phyloP scores from a whole-genome alignment of 2,797 vertebrate species.

The Sebastes cheni region DNA sequence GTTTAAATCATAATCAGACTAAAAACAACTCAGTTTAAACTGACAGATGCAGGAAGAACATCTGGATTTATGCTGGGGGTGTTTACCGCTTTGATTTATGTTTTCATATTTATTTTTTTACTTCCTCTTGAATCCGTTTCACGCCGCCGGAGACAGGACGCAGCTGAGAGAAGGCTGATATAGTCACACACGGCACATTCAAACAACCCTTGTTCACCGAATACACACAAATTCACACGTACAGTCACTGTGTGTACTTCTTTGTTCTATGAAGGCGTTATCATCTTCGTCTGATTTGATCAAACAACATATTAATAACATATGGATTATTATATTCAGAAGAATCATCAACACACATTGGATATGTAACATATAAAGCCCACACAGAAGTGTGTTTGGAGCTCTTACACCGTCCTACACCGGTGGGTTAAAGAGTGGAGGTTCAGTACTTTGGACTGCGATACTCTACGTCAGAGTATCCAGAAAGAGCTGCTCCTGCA shows the following conservation, averaged over 20 bases:
- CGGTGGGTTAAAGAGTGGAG: background rate
- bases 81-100: no score
- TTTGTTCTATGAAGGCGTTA: background rate
- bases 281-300: background rate
- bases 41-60: no score
- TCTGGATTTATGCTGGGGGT: no score
- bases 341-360: background rate
- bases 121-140: no score
- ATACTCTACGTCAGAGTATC: slow-evolving; percentile 7
- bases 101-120: no score
- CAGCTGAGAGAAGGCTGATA: no score
- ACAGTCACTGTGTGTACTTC: background rate
- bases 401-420: background rate
- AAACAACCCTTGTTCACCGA: background rate
- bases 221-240: no score
- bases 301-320: background rate
- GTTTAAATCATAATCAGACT: no score
- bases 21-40: no score
- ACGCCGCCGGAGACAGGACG: no score
- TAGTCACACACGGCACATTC: background rate
- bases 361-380: background rate
- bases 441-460: background rate
- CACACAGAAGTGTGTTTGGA: background rate
- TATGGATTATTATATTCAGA: background rate
- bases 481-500: slow-evolving; percentile 79